phyloP scores from a whole-genome alignment of 2,888 invertebrate genomes.

The Gymnocheta viridis region DNA sequence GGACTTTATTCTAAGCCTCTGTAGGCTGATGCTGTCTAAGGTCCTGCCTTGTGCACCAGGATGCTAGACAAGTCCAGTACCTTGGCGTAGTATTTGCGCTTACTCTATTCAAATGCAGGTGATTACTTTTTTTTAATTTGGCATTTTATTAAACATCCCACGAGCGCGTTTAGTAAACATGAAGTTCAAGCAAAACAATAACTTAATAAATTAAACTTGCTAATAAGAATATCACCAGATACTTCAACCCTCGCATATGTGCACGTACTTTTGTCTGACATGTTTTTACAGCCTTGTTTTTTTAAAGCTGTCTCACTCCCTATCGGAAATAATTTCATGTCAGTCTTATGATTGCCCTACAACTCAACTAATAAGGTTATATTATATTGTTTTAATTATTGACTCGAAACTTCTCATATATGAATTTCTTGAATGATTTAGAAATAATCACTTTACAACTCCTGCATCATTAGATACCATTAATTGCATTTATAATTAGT shows the following conservation, averaged over 20 bases:
- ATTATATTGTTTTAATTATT: neutral
- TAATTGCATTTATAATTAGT: neutral
- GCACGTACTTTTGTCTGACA: neutral
- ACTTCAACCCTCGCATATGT: neutral
- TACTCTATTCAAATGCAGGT: too few relatives aligned
- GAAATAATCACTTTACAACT: neutral
- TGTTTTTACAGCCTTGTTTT: constrained; percentile 51
- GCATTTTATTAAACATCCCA: too few relatives aligned
- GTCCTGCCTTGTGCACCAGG: too few relatives aligned
- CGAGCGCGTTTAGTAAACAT: too few relatives aligned
- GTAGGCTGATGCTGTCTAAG: too few relatives aligned
- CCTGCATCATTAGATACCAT: neutral
- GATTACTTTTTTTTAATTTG: too few relatives aligned
- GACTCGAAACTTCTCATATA: neutral
- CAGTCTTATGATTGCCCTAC: neutral
- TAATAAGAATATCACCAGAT: too few relatives aligned
- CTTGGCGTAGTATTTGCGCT: too few relatives aligned
- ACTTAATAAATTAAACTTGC: too few relatives aligned
- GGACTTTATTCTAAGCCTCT: too few relatives aligned
- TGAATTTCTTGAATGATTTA: neutral
- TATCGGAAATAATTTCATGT: neutral
- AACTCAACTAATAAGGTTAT: neutral
- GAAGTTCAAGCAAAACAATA: too few relatives aligned
- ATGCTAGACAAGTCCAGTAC: too few relatives aligned
- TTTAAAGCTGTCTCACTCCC: neutral